phyloP scores from a whole-genome alignment of 2,797 vertebrate species.

The Nothura maculosa region DNA sequence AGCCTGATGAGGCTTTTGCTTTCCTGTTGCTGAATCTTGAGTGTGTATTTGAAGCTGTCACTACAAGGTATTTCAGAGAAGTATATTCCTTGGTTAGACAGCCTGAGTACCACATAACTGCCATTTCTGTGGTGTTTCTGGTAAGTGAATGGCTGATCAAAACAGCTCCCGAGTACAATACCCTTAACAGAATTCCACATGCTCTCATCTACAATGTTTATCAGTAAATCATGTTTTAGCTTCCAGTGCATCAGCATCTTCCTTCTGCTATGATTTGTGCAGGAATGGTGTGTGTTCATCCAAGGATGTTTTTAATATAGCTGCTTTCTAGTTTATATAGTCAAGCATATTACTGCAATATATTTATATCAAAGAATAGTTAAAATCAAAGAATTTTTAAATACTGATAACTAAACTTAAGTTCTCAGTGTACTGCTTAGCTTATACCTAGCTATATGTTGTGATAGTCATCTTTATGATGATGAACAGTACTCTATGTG shows the following conservation, averaged over 20 bases:
- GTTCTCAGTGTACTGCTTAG: not conserved
- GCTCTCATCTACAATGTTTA: not conserved
- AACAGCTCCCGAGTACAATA: not conserved
- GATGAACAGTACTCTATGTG: not conserved
- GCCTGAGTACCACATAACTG: rapidly evolving
- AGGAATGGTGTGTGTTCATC: rapidly evolving
- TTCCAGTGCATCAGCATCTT: not conserved
- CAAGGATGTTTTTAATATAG: not conserved
- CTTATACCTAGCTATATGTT: not conserved
- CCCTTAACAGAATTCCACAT: not conserved
- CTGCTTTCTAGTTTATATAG: not conserved
- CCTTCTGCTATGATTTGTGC: not conserved
- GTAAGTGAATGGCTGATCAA: not conserved
- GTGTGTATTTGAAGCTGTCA: not conserved
- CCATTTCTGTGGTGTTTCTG: not conserved
- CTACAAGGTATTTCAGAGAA: not conserved
- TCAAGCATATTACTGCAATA: not conserved
- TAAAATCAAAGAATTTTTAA: not conserved
- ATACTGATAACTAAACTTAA: not conserved
- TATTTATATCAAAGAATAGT: not conserved
- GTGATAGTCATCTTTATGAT: not conserved
- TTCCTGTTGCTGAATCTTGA: not conserved
- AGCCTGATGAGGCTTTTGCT: not conserved
- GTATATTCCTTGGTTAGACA: rapidly evolving
- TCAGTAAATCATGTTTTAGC: not conserved